Evolutionary conservation across 2,797 vertebrate species (phyloP).

Genomic region (Lophius americanus): DNA sequence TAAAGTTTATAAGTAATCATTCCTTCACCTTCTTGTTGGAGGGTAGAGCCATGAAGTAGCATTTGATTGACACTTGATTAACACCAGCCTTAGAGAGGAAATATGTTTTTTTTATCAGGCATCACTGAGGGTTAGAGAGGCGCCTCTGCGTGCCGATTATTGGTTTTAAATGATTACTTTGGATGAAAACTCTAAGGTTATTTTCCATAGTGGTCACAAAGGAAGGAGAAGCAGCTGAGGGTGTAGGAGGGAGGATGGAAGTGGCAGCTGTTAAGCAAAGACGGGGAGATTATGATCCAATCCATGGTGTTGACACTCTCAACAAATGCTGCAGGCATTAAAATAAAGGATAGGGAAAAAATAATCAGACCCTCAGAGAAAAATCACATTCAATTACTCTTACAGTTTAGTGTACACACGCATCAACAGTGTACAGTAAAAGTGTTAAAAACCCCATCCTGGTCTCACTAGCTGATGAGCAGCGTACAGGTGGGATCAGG

Average conservation of each 20-base stretch:
- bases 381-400: conserved; percentile 4
- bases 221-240: conserved; percentile 59
- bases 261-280: conserved; percentile 61
- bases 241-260: conserved; percentile 64
- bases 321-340: conserved; percentile 26
- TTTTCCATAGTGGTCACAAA: conserved; percentile 42
- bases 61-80: conserved; percentile 14
- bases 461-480: conserved; percentile 59
- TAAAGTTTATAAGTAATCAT: conserved; percentile 24
- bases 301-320: conserved; percentile 49
- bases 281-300: conserved; percentile 56
- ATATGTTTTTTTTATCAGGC: background rate
- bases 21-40: background rate
- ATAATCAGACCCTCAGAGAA: conserved; percentile 28
- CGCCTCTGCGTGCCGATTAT: conserved; percentile 31
- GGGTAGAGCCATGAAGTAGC: conserved; percentile 1
- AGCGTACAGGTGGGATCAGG: conserved; percentile 60
- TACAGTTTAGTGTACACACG: conserved; percentile 4
- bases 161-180: conserved; percentile 29
- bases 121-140: conserved; percentile 26
- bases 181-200: conserved; percentile 38
- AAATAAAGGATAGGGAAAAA: conserved; percentile 34
- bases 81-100: conserved; percentile 1
- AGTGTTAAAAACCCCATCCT: conserved; percentile 10
- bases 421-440: conserved; percentile 18